Evolutionary conservation across 2,888 invertebrate genomes (phyloP), one percentile per base, ranked within the genome.

Genomic region (Doris montereyensis): DNA sequence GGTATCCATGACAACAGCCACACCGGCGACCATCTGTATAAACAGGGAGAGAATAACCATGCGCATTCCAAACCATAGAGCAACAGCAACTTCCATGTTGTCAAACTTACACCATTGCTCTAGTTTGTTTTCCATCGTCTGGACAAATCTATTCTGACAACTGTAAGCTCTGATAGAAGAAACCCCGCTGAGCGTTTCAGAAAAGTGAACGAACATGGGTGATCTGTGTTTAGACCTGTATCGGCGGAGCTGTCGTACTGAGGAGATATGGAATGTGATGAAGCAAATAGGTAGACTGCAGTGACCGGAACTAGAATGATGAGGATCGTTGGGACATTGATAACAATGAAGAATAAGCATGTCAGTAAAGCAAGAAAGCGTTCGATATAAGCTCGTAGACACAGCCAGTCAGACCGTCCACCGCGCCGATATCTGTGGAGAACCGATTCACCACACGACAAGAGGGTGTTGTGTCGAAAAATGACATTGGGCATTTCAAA

Each of bases 161-260:
- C 79, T 77, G 82, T 87, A 91, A 1, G 91, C 91, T 57, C 91
- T 76, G 74, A 91, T 90, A 28, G 88, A 86, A 72, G 86, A 85
- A 3, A 86, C 86, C 1, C 91, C 91, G 1, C 96, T 95, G 17
- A 91, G 77, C 8, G 89, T 88, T 81, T 91, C 91, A 78, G 88
- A 88, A 83, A 91, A 90, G 82, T 89, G 88, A 60, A 86, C 88
- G 84, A 87, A 90, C 74, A 91, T 88, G 0, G 91, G 91, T 3
- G 91, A 89, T 1, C 89, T 80, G 0, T 87, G 86, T 70, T 89
- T 90, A 2, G 90, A 88, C 77, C 89, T 89, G 3, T 90, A 83
- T 30, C 91, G 83, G 73, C 88, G 89, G 75, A 91, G 82, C 78
- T 91, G 91, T 10, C 91, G 85, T 3, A 89, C 87, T 1, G 90